These are phyloP conservation scores for Kryptolebias ocellatus DNA, from an alignment of 2,797 vertebrate species.

Conservation along the genomic window DNA sequence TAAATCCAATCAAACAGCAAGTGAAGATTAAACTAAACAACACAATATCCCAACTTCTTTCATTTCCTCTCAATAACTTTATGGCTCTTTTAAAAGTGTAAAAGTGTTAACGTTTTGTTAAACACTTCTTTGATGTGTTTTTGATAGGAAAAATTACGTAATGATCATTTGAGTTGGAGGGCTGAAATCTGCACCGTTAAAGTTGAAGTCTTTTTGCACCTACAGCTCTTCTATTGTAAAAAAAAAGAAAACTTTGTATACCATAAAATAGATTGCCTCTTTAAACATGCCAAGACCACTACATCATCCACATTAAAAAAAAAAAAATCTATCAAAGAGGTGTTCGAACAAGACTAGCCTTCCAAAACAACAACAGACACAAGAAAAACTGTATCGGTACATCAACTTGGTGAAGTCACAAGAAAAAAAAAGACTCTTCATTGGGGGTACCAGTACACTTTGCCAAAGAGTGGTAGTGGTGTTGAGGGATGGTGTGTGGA, in stretches of 20 bases:
- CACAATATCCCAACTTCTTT: no score
- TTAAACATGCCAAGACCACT: slow-evolving; percentile 51
- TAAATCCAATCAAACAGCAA: no score
- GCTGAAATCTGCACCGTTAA: no score
- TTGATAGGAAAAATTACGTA: no score
- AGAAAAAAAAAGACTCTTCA: slow-evolving; percentile 46
- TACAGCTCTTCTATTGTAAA: slow-evolving; percentile 27
- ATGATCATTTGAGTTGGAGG: no score
- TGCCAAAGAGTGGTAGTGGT: slow-evolving; percentile 49
- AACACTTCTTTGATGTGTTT: no score
- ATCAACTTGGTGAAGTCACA: slow-evolving; percentile 62
- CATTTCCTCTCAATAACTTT: no score
- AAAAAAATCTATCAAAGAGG: slow-evolving; percentile 62
- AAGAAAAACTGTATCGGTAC: slow-evolving; percentile 76
- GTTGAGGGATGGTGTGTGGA: slow-evolving; percentile 64
- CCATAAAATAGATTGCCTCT: slow-evolving; percentile 6
- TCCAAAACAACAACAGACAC: slow-evolving; percentile 79
- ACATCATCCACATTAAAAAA: slow-evolving; percentile 75
- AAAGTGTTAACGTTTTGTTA: no score
- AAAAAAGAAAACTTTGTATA: slow-evolving; percentile 19
- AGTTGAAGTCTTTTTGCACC: slow-evolving; percentile 21
- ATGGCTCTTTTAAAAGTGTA: no score
- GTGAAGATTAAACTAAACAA: no score
- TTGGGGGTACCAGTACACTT: slow-evolving; percentile 63
- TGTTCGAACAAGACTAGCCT: slow-evolving; percentile 72